Conservation (phyloP, 2,888 invertebrate species). For the Drosophila macrospina region DNA sequence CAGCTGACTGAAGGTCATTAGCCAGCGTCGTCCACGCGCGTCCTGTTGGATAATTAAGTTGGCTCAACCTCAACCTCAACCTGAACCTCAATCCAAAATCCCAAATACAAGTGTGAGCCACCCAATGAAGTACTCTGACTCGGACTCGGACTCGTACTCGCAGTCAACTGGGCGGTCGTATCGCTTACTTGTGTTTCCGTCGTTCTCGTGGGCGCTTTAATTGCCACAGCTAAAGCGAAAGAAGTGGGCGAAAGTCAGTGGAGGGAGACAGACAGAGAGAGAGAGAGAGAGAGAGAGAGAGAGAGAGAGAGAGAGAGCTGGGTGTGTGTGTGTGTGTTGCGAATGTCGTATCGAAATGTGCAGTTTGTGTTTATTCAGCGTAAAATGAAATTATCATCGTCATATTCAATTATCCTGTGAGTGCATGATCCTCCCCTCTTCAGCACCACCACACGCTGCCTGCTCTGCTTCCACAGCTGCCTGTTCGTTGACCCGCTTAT, state of each 20-base stretch:
- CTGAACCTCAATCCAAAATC: not conserved
- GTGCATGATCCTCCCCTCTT: constrained; percentile 47
- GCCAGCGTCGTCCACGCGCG: constrained; percentile 51
- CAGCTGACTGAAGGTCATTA: constrained; percentile 54
- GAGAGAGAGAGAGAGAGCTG: no score
- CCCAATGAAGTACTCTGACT: not conserved
- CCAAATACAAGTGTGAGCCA: no score
- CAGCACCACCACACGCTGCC: not conserved
- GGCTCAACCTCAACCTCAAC: constrained; percentile 42
- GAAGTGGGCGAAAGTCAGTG: constrained; percentile 17
- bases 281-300: constrained; percentile 1
- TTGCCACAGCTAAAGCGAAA: constrained; percentile 45
- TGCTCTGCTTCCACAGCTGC: not conserved
- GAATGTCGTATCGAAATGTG: constrained; percentile 63
- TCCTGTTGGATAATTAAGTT: constrained; percentile 63
- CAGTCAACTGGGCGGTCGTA: constrained; percentile 36
- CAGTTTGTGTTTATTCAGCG: constrained; percentile 77
- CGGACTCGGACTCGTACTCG: not conserved
- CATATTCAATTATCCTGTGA: constrained; percentile 75
- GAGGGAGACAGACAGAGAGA: not conserved
- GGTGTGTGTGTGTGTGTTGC: not conserved
- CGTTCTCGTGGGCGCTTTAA: constrained; percentile 62
- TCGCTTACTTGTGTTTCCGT: constrained; percentile 45
- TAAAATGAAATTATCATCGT: constrained; percentile 79
- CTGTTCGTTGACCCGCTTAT: constrained; percentile 65